Base-by-base conservation (phyloP, 2,113 vertebrate species). In the Cryptoleucopteryx plumbea region DNA sequence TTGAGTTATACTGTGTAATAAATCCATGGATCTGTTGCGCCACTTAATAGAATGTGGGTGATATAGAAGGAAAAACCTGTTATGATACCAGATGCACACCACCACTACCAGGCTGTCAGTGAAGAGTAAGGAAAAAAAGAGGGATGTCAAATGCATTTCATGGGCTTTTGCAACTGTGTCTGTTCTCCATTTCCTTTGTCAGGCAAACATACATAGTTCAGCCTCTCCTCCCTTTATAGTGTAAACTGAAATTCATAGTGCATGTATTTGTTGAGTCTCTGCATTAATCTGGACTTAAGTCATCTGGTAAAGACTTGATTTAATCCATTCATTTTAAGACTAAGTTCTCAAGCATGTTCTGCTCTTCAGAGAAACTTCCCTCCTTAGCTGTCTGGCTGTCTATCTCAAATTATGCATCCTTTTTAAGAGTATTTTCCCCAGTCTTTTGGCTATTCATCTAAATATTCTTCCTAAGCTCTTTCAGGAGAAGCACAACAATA, bases 381-480 rank as follows among this genome's bases (percentile, higher is more conserved):
- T 75, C 36, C 31, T 8, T 38, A 59, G 48, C 52, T 87, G 21
- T 47, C n/a, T 84, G 66, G 27, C 47, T 81, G 92, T 91, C 77
- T 72, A 22, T 40, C 77, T 91, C 32, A 67, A 78, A 70, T 91
- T 31, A 38, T 12, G 3, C 21, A 16, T 26, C 43, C 36, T 61
- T 87, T 88, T 82, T 13, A 84, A 62, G 50, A 75, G 18, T 82
- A 66, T 65, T 67, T 94, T 67, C 32, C 93, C 67, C 21, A 63
- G 36, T 68, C 43, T 74, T 68, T 84, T 68, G 62, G 52, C 62
- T 78, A 6, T 93, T 84, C 34, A 94, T 89, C 36, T 82, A 94
- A 89, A 68, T 87, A 73, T 83, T 96, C 61, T 94, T 94, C 75
- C 86, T 79, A 91, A 97, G 91, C 77, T 95, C 53, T 95, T 95